These are phyloP conservation scores for Borostomias antarcticus DNA, from an alignment of 2,797 vertebrate species.

Conservation along the genomic window DNA sequence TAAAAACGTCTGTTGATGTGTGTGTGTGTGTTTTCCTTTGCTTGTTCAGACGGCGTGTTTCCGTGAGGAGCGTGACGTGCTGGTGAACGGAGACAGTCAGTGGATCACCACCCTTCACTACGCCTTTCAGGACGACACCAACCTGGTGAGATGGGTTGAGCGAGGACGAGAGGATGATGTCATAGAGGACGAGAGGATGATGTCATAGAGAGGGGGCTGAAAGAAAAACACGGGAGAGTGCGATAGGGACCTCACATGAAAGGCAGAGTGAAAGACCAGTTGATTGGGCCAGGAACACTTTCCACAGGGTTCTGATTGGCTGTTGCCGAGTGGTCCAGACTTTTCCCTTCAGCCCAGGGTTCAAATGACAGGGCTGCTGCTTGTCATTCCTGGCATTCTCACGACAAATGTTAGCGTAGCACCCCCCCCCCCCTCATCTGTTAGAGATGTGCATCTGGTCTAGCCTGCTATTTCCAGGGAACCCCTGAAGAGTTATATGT, in stretches of 20 bases:
- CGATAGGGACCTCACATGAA: too few relatives aligned
- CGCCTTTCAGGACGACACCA: slow-evolving; percentile 98
- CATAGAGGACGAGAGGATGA: too few relatives aligned
- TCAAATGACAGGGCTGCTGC: neutral
- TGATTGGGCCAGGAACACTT: neutral
- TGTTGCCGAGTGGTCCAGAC: neutral
- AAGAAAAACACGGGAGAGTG: too few relatives aligned
- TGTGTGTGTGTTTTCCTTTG: neutral
- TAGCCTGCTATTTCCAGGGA: slow-evolving; percentile 53
- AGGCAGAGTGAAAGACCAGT: too few relatives aligned
- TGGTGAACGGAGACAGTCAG: slow-evolving; percentile 96
- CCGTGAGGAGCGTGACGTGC: slow-evolving; percentile 94
- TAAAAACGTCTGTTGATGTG: neutral
- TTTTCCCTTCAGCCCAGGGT: neutral
- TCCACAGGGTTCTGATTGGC: neutral
- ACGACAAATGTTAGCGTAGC: slow-evolving; percentile 21
- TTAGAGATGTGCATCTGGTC: slow-evolving; percentile 42
- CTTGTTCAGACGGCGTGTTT: slow-evolving; percentile 93
- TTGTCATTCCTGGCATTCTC: neutral
- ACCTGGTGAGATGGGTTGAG: slow-evolving; percentile 89
- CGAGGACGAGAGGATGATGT: too few relatives aligned
- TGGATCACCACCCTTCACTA: slow-evolving; percentile 99
- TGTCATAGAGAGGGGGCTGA: neutral
- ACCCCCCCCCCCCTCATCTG: slow-evolving; percentile 53
- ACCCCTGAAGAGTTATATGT: slow-evolving; percentile 37